A percentile compares a stretch with the other conserved stretches of the same genome.
Conservation (phyloP, 2,888 invertebrate species). For the Sympetrum striolatum region DNA sequence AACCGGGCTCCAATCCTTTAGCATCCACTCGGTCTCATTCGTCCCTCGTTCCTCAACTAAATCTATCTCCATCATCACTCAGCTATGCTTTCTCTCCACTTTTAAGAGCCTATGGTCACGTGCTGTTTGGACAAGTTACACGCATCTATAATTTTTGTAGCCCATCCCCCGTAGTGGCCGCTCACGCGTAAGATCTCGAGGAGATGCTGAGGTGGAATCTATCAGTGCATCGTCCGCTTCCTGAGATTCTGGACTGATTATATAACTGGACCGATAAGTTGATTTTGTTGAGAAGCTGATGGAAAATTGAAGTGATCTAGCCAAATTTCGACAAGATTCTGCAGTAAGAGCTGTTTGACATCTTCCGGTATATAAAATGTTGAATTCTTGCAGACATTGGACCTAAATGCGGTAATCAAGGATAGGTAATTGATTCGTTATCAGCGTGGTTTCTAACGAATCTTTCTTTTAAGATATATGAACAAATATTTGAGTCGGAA, state of each 20-base stretch:
- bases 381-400: no score
- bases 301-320: no score
- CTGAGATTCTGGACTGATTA: background rate
- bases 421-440: no score
- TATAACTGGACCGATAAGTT: no score
- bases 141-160: background rate
- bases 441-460: no score
- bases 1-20: background rate
- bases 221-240: background rate
- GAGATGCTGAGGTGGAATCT: background rate
- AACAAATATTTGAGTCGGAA: no score
- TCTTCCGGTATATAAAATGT: no score
- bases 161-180: background rate
- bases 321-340: no score
- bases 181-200: background rate
- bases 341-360: no score
- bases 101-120: background rate
- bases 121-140: background rate
- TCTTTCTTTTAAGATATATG: no score
- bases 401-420: no score
- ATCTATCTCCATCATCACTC: background rate
- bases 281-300: no score
- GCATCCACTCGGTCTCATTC: background rate
- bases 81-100: background rate
- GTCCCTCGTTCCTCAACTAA: background rate